Conservation (phyloP, 2,888 invertebrate genomes). For the Agrenia bidenticulata region DNA sequence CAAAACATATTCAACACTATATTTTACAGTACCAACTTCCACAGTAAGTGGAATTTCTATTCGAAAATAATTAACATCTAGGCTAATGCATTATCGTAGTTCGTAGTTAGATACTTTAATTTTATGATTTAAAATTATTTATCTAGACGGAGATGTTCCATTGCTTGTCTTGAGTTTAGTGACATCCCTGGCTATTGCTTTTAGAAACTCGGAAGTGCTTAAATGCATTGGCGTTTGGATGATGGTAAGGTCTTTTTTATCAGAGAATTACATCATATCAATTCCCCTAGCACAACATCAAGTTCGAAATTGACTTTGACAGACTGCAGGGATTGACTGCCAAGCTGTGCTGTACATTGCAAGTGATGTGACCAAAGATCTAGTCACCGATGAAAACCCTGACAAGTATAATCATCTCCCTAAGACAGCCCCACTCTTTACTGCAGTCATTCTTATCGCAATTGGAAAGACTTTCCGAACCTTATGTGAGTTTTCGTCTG, state of each 20-base stretch:
- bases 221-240: conserved; percentile 45
- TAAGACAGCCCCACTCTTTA: conserved; percentile 38
- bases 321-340: conserved; percentile 38
- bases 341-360: conserved; percentile 35
- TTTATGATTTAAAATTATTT: neutral
- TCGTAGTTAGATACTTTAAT: too few relatives aligned
- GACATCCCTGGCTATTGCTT: conserved; percentile 39
- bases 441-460: conserved; percentile 42
- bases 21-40: conserved; percentile 36
- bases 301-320: conserved; percentile 4
- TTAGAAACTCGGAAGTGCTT: conserved; percentile 33
- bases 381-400: conserved; percentile 35
- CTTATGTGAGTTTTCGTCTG: conserved; percentile 32
- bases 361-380: conserved; percentile 36
- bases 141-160: conserved; percentile 39
- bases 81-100: too few relatives aligned
- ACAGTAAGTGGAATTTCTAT: conserved; percentile 24
- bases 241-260: conserved; percentile 30
- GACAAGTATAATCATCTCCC: conserved; percentile 43
- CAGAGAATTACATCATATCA: too few relatives aligned
- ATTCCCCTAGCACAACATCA: neutral
- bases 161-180: conserved; percentile 34
- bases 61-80: too few relatives aligned
- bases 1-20: conserved; percentile 38
- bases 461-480: conserved; percentile 35